A percentile compares a stretch with the other conserved stretches of the same genome.
Evolutionary conservation across 1,140 invertebrate genomes (phyloP).

Genomic region (Trachymyrmex septentrionalis): DNA sequence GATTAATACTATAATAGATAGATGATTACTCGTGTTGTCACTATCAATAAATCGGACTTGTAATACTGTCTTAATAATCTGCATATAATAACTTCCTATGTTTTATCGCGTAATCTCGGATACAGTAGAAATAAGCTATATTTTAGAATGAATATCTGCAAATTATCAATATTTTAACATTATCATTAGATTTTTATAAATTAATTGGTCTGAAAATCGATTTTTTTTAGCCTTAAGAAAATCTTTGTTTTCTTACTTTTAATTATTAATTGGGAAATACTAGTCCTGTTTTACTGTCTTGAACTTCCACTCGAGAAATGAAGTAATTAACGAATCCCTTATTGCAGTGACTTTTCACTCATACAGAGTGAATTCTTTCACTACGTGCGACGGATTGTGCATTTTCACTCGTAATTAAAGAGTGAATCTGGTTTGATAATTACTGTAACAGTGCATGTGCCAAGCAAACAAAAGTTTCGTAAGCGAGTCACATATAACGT

Average conservation of each 20-base stretch:
- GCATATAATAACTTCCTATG: neutral
- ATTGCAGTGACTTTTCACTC: too few relatives aligned
- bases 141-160: neutral
- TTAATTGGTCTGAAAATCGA: neutral
- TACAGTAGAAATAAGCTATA: neutral
- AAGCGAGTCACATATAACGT: too few relatives aligned
- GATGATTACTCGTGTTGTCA: constrained; percentile 32
- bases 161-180: neutral
- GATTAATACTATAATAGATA: constrained; percentile 37
- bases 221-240: neutral
- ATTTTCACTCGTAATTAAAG: too few relatives aligned
- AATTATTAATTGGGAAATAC: neutral
- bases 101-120: constrained; percentile 2
- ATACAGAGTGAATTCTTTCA: too few relatives aligned
- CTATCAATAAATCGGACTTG: constrained; percentile 42
- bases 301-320: too few relatives aligned
- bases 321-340: too few relatives aligned
- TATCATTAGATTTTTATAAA: neutral
- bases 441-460: too few relatives aligned
- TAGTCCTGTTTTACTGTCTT: neutral
- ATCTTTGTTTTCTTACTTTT: neutral
- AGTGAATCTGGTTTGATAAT: too few relatives aligned
- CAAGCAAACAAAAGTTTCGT: too few relatives aligned
- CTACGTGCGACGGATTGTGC: too few relatives aligned
- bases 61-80: constrained; percentile 38